phyloP scores from a whole-genome alignment of 2,797 vertebrate genomes.

The Labeo calbasu region DNA sequence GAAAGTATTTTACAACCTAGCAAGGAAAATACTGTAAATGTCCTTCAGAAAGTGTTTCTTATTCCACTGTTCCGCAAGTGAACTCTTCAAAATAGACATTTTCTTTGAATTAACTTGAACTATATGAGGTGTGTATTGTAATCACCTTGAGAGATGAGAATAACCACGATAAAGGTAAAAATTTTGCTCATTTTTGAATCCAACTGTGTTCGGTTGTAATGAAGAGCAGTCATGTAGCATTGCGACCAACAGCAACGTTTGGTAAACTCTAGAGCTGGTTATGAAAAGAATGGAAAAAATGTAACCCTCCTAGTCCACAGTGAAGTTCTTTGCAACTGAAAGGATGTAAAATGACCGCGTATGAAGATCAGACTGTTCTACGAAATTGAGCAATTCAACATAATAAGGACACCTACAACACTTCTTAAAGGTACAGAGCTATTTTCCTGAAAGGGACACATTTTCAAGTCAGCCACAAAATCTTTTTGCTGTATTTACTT shows the following conservation, averaged over 20 bases:
- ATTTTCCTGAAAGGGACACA: neutral
- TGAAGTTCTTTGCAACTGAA: neutral
- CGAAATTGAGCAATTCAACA: neutral
- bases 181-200: neutral
- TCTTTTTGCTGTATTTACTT: neutral
- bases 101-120: neutral
- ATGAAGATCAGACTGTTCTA: neutral
- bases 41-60: neutral
- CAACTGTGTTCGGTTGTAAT: neutral
- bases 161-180: neutral
- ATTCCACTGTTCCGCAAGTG: too few relatives aligned
- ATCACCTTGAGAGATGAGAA: neutral
- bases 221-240: neutral
- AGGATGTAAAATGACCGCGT: neutral
- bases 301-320: neutral
- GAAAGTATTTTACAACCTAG: neutral
- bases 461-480: neutral
- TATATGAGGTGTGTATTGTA: too few relatives aligned
- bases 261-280: too few relatives aligned
- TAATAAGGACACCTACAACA: neutral
- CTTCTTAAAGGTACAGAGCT: too few relatives aligned
- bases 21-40: neutral
- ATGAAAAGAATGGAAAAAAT: neutral
- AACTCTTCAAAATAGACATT: neutral
- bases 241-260: neutral